Conservation (phyloP, 2,888 invertebrate genomes). For the Mesoligia furuncula region DNA sequence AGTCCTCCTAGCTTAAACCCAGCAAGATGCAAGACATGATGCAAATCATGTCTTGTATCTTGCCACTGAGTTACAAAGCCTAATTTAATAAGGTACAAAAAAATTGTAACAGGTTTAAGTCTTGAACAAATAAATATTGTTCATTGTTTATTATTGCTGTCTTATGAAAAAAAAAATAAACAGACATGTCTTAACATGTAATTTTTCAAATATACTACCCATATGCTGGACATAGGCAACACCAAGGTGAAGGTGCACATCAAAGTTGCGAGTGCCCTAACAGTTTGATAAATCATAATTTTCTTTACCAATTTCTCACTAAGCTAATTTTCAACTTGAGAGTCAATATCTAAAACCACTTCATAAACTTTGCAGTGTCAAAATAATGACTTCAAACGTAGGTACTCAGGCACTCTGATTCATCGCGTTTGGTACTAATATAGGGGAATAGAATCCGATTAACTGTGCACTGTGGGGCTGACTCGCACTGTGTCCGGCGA, state of each 20-base stretch:
- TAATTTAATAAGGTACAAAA: no score
- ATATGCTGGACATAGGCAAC: background rate
- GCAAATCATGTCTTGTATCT: no score
- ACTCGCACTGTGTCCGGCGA: slow-evolving; percentile 52
- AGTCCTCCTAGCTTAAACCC: no score
- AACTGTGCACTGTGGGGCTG: slow-evolving; percentile 65
- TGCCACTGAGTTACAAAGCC: no score
- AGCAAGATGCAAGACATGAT: no score
- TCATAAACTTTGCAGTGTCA: background rate
- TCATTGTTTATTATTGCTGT: no score
- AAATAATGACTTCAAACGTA: slow-evolving; percentile 40
- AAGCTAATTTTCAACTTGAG: background rate
- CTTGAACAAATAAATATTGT: no score
- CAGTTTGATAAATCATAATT: background rate
- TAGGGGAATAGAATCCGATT: slow-evolving; percentile 77
- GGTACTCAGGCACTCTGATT: slow-evolving; percentile 54
- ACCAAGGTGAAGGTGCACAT: background rate
- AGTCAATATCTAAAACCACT: background rate
- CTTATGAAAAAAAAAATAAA: background rate
- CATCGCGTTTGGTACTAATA: slow-evolving; percentile 70
- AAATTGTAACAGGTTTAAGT: no score
- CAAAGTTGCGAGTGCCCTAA: background rate
- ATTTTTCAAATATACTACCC: background rate
- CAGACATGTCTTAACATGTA: background rate
- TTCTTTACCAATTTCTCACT: background rate